Base-by-base conservation (phyloP, 2,113 vertebrate species). In the Peucedramus taeniatus region DNA sequence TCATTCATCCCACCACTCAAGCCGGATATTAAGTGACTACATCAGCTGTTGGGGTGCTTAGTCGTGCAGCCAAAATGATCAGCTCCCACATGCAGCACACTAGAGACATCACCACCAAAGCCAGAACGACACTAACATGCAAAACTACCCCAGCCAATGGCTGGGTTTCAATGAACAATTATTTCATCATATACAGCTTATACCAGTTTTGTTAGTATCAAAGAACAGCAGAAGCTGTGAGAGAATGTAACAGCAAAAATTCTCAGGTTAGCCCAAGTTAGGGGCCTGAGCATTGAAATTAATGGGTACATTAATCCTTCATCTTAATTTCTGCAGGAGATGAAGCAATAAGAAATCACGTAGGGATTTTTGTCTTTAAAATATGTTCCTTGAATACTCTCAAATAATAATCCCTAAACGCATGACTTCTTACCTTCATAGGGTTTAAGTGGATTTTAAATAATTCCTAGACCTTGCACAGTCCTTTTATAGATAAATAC, bases 371-470 rank as follows among this genome's bases (percentile, higher is more conserved):
- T 83, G 57, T 78, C 88, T 90, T 86, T 83, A 77, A 87, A 89
- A 78, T 64, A 75, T 15, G 13, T 64, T 90, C 44, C 49, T 53
- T 89, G 94, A 93, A 93, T 87, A 71, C n/a, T 30, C 35, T 92
- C 33, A 83, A 93, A 87, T 47, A 92, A 39, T 94, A 95, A 96
- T 93, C 93, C 79, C 83, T 84, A 93, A 87, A 90, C 75, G 72
- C 80, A 72, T 69, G 54, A 88, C 57, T 83, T 77, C 56, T 94
- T 92, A 71, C 69, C 61, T 96, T 94, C 68, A 42, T 2, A 4
- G 68, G 71, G 47, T 80, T 94, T 96, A 96, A 87, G 75, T 94
- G 90, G 83, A 92, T 95, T 96, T 96, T 68, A 81, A 81, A 49
- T 96, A 86, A 92, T 90, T 88, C 68, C 68, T 80, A 90, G 90